A percentile compares a stretch with the other conserved stretches of the same genome.
phyloP scores from a whole-genome alignment of 2,888 invertebrate genomes.

The Cactoblastis cactorum region DNA sequence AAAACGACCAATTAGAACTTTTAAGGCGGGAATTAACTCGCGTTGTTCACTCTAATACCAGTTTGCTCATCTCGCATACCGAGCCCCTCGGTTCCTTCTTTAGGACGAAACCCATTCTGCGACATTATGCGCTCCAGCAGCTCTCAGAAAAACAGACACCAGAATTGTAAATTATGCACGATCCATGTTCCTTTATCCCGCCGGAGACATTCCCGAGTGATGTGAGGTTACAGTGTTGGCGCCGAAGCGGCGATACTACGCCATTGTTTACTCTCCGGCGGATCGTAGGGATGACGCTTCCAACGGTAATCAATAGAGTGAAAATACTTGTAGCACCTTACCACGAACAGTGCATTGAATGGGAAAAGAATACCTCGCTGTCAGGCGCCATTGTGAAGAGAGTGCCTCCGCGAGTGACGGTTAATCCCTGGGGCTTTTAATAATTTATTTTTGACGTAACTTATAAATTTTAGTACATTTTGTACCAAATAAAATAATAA shows the following conservation, averaged over 20 bases:
- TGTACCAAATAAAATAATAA: too few species aligned
- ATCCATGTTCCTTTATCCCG: conserved; percentile 48
- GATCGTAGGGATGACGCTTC: conserved; percentile 24
- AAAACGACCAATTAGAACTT: conserved; percentile 70
- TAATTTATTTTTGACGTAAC: background rate
- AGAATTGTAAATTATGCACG: conserved; percentile 40
- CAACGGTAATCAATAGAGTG: conserved; percentile 29
- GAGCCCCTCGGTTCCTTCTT: conserved; percentile 18
- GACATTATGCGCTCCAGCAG: conserved; percentile 38
- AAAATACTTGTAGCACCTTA: conserved; percentile 34
- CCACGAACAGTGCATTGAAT: conserved; percentile 19
- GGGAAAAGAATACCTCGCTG: conserved; percentile 4
- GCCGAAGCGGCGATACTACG: conserved; percentile 44
- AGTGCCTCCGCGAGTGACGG: conserved; percentile 2
- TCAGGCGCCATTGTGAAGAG: conserved; percentile 6
- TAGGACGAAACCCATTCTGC: conserved; percentile 16
- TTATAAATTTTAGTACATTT: background rate
- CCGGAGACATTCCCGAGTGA: conserved; percentile 39
- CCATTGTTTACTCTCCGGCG: conserved; percentile 44
- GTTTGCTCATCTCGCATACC: conserved; percentile 26
- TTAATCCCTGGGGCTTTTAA: background rate
- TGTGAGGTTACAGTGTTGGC: conserved; percentile 56
- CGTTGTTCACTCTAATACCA: conserved; percentile 44
- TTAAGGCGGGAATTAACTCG: conserved; percentile 68
- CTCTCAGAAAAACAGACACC: conserved; percentile 32